Percentiles rank a stretch among this genome's conserved stretches.
These are phyloP conservation scores for Poeciliopsis turrubarensis DNA, from an alignment of 2,113 vertebrate species.

Conservation along the genomic window DNA sequence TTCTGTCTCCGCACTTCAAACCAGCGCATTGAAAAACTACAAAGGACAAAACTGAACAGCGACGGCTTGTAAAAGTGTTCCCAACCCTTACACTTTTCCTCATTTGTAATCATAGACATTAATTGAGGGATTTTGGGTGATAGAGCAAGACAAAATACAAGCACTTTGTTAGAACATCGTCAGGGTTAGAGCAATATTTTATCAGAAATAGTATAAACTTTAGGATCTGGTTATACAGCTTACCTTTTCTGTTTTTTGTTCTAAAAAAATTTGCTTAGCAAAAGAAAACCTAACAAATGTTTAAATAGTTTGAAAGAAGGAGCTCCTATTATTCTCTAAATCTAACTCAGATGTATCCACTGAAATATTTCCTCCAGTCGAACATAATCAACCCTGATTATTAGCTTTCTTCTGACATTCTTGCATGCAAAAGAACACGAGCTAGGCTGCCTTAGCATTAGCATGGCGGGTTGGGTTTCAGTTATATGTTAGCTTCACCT, in stretches of 20 bases:
- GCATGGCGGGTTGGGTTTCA: constrained; percentile 45
- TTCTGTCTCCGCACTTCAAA: background rate
- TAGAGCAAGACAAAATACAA: too few species aligned
- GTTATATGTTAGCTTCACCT: constrained; percentile 22
- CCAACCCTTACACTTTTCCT: too few species aligned
- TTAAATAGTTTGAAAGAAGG: background rate
- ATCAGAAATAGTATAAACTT: too few species aligned
- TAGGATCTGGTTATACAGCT: background rate
- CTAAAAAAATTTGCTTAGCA: background rate
- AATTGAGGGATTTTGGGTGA: too few species aligned
- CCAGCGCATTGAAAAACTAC: background rate
- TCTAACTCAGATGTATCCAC: constrained; percentile 7
- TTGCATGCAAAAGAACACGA: constrained; percentile 16
- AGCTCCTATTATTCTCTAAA: constrained; percentile 19
- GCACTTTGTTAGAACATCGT: too few species aligned
- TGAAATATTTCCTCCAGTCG: background rate
- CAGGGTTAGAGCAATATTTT: too few species aligned
- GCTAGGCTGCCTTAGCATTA: constrained; percentile 27
- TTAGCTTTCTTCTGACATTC: constrained; percentile 11
- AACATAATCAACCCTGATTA: background rate
- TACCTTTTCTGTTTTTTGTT: background rate
- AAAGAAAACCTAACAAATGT: background rate
- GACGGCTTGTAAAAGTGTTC: too few species aligned
- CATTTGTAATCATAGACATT: too few species aligned
- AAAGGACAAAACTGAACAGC: background rate